Evolutionary conservation across 2,888 invertebrate species (phyloP).

Genomic region (Graphium colonna): DNA sequence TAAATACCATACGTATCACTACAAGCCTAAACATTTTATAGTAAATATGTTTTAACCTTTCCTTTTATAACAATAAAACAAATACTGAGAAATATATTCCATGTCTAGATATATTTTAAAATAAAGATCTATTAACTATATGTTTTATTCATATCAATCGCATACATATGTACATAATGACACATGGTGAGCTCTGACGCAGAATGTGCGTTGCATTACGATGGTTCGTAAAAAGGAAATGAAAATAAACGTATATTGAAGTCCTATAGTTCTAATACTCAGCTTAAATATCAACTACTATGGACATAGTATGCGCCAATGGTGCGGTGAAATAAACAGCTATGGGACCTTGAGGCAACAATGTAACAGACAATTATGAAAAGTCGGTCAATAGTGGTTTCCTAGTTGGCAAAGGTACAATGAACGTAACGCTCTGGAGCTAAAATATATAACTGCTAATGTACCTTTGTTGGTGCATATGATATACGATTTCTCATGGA

Average conservation of each 20-base stretch:
- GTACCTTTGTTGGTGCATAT: not conserved
- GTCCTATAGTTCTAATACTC: not conserved
- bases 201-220: not conserved
- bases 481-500: not conserved
- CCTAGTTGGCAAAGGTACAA: slow-evolving; percentile 19
- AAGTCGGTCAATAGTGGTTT: slow-evolving; percentile 20
- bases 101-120: not conserved
- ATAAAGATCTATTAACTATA: no score
- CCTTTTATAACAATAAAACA: no score
- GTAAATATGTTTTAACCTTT: no score
- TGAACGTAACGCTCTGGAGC: slow-evolving; percentile 8
- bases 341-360: slow-evolving; percentile 13
- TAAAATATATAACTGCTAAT: slow-evolving; percentile 17
- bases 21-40: no score
- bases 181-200: not conserved
- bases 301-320: not conserved
- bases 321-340: not conserved
- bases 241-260: not conserved
- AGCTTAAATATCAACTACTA: not conserved
- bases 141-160: not conserved
- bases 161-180: not conserved
- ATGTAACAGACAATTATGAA: slow-evolving; percentile 16
- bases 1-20: no score
- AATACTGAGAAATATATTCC: not conserved
- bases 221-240: not conserved